Conservation (phyloP, 2,888 invertebrate species). For the Apotomis betuletana region DNA sequence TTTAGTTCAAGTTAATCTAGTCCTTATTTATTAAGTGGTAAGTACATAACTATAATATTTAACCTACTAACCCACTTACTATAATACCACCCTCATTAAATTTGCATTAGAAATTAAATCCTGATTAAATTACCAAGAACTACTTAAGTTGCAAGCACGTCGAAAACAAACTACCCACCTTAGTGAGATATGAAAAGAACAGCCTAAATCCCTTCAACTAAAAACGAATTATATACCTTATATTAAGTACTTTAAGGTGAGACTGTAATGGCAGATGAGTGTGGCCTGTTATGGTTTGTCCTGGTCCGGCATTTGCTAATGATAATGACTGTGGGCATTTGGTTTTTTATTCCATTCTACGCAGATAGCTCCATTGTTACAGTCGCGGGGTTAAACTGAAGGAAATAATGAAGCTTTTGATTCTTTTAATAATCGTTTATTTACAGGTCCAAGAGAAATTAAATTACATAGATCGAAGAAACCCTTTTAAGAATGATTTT, state of each 20-base stretch:
- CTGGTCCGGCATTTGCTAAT: slow-evolving; percentile 8
- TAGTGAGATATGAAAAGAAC: not conserved
- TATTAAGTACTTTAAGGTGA: not conserved
- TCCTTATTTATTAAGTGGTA: not conserved
- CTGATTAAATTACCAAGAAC: slow-evolving; percentile 23
- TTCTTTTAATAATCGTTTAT: slow-evolving; percentile 8
- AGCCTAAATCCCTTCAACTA: not conserved
- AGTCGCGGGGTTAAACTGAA: slow-evolving; percentile 10
- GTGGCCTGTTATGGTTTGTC: slow-evolving; percentile 1
- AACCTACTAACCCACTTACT: slow-evolving; percentile 18
- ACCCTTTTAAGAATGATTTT: not conserved
- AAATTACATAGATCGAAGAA: not conserved
- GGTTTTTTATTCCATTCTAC: slow-evolving; percentile 24
- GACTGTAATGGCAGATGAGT: not conserved
- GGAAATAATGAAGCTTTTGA: slow-evolving; percentile 21
- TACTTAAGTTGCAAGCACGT: not conserved
- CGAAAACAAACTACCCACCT: slow-evolving; percentile 6
- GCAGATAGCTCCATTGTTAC: slow-evolving; percentile 15
- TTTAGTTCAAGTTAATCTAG: no score
- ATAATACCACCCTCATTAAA: slow-evolving; percentile 14
- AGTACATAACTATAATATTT: not conserved
- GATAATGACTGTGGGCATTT: slow-evolving; percentile 24
- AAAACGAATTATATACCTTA: not conserved
- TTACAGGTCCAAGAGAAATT: not conserved
- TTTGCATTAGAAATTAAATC: slow-evolving; percentile 24